A percentile compares a stretch with the other conserved stretches of the same genome.
These are phyloP conservation scores for Apantesis nais DNA, from an alignment of 2,888 invertebrate genomes.

Conservation along the genomic window DNA sequence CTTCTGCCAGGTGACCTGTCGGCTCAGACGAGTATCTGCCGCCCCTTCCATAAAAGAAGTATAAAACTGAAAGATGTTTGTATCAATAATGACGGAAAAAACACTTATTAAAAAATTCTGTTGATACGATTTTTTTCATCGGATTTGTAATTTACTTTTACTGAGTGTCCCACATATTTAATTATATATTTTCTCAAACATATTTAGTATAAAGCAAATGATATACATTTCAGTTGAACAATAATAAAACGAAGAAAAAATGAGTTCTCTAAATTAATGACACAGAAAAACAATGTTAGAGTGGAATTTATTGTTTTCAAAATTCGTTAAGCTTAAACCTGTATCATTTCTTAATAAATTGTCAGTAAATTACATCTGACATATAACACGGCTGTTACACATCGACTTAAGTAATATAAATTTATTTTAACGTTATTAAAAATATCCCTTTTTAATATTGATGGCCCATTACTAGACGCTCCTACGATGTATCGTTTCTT, in stretches of 20 bases:
- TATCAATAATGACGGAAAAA: no score
- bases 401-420: slow-evolving; percentile 40
- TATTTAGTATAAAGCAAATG: no score
- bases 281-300: neutral
- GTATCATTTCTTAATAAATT: neutral
- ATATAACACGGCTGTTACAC: slow-evolving; percentile 31
- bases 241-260: neutral
- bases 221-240: neutral
- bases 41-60: no score
- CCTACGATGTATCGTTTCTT: slow-evolving; percentile 70
- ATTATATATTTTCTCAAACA: no score
- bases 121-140: no score
- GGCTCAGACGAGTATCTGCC: no score
- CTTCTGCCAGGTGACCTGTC: no score
- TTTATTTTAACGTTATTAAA: slow-evolving; percentile 53
- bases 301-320: neutral
- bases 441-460: slow-evolving; percentile 71
- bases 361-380: slow-evolving; percentile 32
- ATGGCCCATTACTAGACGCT: slow-evolving; percentile 76
- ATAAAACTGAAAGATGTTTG: no score
- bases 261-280: neutral
- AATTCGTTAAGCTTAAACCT: neutral
- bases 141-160: no score
- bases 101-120: no score
- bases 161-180: no score